These are phyloP conservation scores for Pyralis farinalis DNA, from an alignment of 2,888 invertebrate genomes.

Conservation along the genomic window DNA sequence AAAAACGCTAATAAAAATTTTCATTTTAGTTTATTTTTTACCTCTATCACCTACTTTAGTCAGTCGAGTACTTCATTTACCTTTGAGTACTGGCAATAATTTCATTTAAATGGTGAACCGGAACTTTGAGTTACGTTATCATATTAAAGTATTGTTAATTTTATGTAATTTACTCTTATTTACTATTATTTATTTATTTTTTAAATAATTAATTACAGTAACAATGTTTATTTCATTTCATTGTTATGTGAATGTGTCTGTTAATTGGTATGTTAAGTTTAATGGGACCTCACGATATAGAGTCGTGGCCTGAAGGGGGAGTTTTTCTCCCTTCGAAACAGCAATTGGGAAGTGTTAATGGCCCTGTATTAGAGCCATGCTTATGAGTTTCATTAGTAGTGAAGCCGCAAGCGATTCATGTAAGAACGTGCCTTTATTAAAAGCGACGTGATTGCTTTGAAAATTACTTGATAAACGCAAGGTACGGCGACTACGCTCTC, in stretches of 20 bases:
- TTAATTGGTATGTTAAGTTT: conserved; percentile 63
- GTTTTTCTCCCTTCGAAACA: conserved; percentile 54
- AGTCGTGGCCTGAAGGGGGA: conserved; percentile 41
- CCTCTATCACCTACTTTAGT: too few species aligned
- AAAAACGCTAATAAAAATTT: too few species aligned
- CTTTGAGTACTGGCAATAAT: too few species aligned
- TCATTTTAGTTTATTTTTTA: too few species aligned
- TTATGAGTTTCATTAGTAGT: conserved; percentile 73
- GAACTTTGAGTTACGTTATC: too few species aligned
- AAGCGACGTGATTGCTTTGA: conserved; percentile 68
- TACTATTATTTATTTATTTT: too few species aligned
- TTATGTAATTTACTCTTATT: too few species aligned
- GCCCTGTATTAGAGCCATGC: conserved; percentile 63
- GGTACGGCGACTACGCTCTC: conserved; percentile 11
- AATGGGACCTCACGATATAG: conserved; percentile 52
- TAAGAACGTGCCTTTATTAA: conserved; percentile 72
- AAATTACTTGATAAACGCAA: conserved; percentile 52
- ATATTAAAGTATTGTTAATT: too few species aligned
- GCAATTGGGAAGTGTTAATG: conserved; percentile 71
- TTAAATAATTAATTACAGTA: conserved; percentile 25
- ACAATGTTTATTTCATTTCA: conserved; percentile 20
- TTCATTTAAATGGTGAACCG: too few species aligned
- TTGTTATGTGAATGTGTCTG: conserved; percentile 31
- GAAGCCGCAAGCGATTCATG: conserved; percentile 70
- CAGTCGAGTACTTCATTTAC: too few species aligned